Percentiles rank a stretch among this genome's conserved stretches.
These are phyloP conservation scores for Petrocephalus schoutedeni DNA, from an alignment of 2,797 vertebrate genomes.

Conservation along the genomic window DNA sequence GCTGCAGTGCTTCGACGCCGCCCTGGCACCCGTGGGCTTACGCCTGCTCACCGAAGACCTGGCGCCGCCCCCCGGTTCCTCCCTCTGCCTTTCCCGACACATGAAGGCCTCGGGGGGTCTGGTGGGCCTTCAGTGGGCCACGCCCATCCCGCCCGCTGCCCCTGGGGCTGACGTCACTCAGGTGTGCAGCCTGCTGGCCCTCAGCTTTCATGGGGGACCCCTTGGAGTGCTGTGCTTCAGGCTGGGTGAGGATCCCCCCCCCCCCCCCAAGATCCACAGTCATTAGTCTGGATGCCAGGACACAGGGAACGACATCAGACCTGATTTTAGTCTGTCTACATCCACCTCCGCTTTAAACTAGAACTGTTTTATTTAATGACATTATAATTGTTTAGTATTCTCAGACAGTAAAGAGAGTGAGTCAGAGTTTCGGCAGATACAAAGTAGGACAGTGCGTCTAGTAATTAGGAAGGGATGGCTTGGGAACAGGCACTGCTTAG, in stretches of 20 bases:
- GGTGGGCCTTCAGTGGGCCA: slow-evolving; percentile 73
- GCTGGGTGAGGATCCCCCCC: slow-evolving; percentile 67
- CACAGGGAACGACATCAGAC: too few species aligned
- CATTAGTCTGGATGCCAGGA: not conserved
- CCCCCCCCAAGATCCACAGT: not conserved
- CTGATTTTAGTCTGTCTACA: not conserved
- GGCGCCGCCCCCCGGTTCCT: slow-evolving; percentile 54
- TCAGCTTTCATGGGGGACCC: slow-evolving; percentile 79
- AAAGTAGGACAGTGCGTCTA: not conserved
- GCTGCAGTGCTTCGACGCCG: slow-evolving; percentile 81
- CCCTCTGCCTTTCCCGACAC: slow-evolving; percentile 70
- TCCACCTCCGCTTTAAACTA: too few species aligned
- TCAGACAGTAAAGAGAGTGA: not conserved
- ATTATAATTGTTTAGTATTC: not conserved
- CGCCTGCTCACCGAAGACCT: slow-evolving; percentile 76
- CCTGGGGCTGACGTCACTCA: slow-evolving; percentile 41
- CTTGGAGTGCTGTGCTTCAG: slow-evolving; percentile 77
- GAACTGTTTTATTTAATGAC: not conserved
- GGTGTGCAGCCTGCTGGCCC: slow-evolving; percentile 67
- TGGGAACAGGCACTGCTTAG: not conserved
- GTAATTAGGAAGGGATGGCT: not conserved
- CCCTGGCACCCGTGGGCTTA: slow-evolving; percentile 72
- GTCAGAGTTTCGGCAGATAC: not conserved
- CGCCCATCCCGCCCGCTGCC: slow-evolving; percentile 39
- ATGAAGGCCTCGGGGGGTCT: slow-evolving; percentile 71